Evolutionary conservation across 1,140 invertebrate species (phyloP).

Genomic region (Hyles vespertilio): DNA sequence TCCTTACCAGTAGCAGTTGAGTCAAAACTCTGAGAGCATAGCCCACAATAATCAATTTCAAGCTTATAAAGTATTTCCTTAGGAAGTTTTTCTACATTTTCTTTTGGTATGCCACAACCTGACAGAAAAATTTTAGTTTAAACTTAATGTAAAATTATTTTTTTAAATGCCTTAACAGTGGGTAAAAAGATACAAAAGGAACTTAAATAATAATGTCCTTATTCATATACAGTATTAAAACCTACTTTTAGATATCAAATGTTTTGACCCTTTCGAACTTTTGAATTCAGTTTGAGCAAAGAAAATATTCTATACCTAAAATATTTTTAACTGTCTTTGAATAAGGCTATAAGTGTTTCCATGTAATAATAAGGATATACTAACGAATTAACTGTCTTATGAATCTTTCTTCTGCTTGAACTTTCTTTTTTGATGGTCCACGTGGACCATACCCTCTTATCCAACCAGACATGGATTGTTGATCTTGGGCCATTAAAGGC

Average conservation of each 20-base stretch:
- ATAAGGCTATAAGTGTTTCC: too few species aligned
- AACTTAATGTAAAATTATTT: slow-evolving; percentile 5
- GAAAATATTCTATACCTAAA: too few species aligned
- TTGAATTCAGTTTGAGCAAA: too few species aligned
- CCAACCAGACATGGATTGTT: slow-evolving; percentile 12
- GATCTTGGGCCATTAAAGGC: too few species aligned
- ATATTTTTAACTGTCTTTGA: too few species aligned
- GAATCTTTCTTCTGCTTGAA: neutral
- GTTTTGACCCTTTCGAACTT: too few species aligned
- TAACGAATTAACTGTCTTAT: slow-evolving; percentile 18
- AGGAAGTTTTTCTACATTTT: slow-evolving; percentile 39
- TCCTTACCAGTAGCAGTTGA: slow-evolving; percentile 43
- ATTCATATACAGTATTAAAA: too few species aligned
- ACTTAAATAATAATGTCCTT: too few species aligned
- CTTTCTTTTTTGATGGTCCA: slow-evolving; percentile 29
- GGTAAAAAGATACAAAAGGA: neutral
- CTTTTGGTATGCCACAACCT: slow-evolving; percentile 51
- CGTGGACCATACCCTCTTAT: slow-evolving; percentile 35
- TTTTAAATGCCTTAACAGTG: neutral
- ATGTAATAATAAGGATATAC: slow-evolving; percentile 2
- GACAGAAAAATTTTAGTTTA: slow-evolving; percentile 6
- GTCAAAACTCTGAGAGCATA: slow-evolving; percentile 41
- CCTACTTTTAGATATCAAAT: too few species aligned
- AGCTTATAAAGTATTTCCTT: slow-evolving; percentile 33
- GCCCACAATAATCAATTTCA: slow-evolving; percentile 41